These are phyloP conservation scores for Cremastinae sp. DNA, from an alignment of 2,888 invertebrate species.

Conservation along the genomic window DNA sequence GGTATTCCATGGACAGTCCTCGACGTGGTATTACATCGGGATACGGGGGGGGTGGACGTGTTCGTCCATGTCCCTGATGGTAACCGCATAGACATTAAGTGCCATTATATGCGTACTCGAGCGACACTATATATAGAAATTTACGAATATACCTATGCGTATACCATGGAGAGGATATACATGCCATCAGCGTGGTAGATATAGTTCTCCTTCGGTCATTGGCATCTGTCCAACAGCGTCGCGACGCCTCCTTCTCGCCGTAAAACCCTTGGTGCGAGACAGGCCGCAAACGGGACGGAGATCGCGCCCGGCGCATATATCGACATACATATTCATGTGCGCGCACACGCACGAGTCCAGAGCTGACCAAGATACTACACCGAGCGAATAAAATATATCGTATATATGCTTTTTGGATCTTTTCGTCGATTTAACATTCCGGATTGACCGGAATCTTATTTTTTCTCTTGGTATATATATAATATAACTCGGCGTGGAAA, in stretches of 20 bases:
- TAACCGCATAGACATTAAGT: constrained; percentile 48
- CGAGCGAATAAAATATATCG: background rate
- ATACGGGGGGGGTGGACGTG: constrained; percentile 35
- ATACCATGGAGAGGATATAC: constrained; percentile 10
- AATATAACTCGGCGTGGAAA: constrained; percentile 4
- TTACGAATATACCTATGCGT: background rate
- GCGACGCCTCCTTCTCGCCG: constrained; percentile 55
- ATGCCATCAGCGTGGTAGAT: constrained; percentile 41
- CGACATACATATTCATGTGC: constrained; percentile 25
- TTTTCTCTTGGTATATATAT: no score
- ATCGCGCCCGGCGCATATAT: constrained; percentile 7
- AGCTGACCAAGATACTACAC: no score
- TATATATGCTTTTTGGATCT: constrained; percentile 12
- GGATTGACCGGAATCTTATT: constrained; percentile 59
- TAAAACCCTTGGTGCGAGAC: constrained; percentile 52
- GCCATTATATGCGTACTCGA: constrained; percentile 12
- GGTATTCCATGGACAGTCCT: constrained; percentile 48
- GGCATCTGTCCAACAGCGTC: constrained; percentile 58
- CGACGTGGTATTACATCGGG: constrained; percentile 43
- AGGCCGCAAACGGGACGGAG: constrained; percentile 32
- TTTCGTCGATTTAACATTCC: constrained; percentile 52
- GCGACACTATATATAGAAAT: constrained; percentile 14
- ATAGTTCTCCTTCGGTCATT: constrained; percentile 57
- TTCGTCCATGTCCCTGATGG: constrained; percentile 41
- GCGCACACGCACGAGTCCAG: background rate